Conservation (phyloP, 2,797 vertebrate species). For the Limnodromus scolopaceus region DNA sequence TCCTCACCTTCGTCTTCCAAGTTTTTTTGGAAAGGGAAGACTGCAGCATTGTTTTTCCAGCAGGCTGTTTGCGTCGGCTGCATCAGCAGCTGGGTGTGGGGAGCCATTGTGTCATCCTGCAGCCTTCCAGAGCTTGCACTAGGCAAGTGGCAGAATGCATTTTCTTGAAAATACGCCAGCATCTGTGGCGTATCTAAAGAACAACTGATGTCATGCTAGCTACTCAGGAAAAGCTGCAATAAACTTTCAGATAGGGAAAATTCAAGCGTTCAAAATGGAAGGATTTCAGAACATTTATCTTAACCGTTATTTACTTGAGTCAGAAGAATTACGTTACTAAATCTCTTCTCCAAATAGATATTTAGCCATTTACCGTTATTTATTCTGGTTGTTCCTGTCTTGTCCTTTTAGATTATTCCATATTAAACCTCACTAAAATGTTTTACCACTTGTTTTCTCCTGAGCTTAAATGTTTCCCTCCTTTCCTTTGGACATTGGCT, state of each 20-base stretch:
- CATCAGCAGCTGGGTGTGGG: background rate
- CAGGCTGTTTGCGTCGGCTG: background rate
- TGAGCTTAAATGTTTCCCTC: background rate
- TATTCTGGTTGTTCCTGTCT: conserved; percentile 35
- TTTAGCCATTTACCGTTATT: background rate
- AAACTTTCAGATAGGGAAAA: background rate
- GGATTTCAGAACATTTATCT: conserved; percentile 7
- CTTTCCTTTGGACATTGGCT: conserved; percentile 25
- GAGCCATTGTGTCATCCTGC: background rate
- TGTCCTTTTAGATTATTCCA: conserved; percentile 32
- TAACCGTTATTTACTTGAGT: background rate
- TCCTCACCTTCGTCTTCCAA: background rate
- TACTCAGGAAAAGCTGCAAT: background rate
- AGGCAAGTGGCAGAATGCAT: background rate
- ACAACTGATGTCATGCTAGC: background rate
- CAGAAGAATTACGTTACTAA: background rate
- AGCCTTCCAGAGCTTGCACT: background rate
- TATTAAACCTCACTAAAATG: conserved; percentile 9
- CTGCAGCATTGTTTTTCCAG: background rate
- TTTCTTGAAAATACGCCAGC: background rate
- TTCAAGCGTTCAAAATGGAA: background rate
- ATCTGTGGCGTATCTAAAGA: background rate
- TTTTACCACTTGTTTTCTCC: conserved; percentile 27
- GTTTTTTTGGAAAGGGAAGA: background rate
- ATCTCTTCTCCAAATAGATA: conserved; percentile 11